phyloP scores from a whole-genome alignment of 2,113 vertebrate species.

The Stercorarius parasiticus region DNA sequence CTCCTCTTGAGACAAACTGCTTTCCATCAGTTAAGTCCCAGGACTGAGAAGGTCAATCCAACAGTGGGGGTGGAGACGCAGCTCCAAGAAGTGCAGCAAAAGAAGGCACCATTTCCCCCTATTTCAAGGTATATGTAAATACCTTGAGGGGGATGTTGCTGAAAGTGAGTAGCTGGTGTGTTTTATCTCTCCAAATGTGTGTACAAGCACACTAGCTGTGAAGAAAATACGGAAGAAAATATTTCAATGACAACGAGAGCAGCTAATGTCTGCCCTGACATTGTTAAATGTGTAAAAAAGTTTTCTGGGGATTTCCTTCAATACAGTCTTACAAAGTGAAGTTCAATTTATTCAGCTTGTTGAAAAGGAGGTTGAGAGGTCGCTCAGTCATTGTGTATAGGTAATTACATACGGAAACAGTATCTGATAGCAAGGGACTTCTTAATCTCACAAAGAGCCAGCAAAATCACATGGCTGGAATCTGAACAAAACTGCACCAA shows the following conservation, averaged over 20 bases:
- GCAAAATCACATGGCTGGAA: not conserved
- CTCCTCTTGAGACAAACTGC: not conserved
- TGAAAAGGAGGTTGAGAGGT: not conserved
- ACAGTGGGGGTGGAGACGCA: not conserved
- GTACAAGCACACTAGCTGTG: not conserved
- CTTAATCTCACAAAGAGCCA: not conserved
- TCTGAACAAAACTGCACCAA: not conserved
- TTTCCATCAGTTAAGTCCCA: not conserved
- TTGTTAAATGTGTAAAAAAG: not conserved
- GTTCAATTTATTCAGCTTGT: not conserved
- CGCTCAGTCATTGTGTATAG: not conserved
- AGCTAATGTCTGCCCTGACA: not conserved
- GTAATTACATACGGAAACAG: not conserved
- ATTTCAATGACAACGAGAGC: not conserved
- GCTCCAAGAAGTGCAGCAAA: not conserved
- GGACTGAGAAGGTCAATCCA: not conserved
- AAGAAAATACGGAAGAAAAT: not conserved
- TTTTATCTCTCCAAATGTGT: not conserved
- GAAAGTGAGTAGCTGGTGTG: not conserved
- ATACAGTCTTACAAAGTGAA: not conserved
- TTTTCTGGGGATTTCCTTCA: not conserved
- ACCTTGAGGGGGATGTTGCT: not conserved
- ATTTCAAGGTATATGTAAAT: not conserved
- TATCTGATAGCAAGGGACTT: not conserved
- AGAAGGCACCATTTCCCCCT: not conserved